Evolutionary conservation across 1,140 invertebrate genomes (phyloP), one percentile per base, ranked within the genome.

Genomic region (Copidosoma floridanum): DNA sequence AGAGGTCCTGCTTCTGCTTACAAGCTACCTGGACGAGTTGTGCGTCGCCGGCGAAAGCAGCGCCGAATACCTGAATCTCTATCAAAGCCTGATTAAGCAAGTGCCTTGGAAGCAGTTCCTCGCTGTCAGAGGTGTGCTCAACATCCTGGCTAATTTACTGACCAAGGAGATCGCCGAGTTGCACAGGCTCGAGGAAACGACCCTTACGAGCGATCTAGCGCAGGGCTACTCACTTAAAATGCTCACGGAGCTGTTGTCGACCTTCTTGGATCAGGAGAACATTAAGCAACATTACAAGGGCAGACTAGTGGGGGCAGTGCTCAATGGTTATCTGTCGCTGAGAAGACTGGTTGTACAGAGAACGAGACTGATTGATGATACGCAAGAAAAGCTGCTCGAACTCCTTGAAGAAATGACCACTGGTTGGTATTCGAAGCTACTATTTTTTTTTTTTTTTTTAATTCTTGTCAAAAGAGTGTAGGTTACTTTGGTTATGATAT

Each of bases 341-440:
- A 82, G 94, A 20, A 87, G 94, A 63, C 82, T 98, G 5, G 92
- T 98, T 12, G 93, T 98, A 47, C 95, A 98, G 78, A 82, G 96
- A 57, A 98, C 96, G 0, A 87, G 96, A 58, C 83, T 97, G 23
- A 95, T 98, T 41, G 95, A 98, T 78, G 95, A 98, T 75, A 96
- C 96, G 1, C 95, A 99, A 80, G 94, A 98, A 73, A 96, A 95
- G 72, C 79, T 99, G 11, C 81, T 99, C 0, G 94, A 96, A 73
- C 83, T 98, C 57, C 80, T 99, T 3, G 97, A 98, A 81, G 94
- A 97, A 76, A 95, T 99, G 88, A 98, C 96, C 1, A 93, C 91
- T 29, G 92, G 90, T 89, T 69, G 40, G 46, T n/a, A n/a, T n/a
- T n/a, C 51, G 43, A 35, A 48, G 57, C 54, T 10, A 16, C 54